Evolutionary conservation across 2,797 vertebrate species (phyloP).

Genomic region (Hippocampus kuda): DNA sequence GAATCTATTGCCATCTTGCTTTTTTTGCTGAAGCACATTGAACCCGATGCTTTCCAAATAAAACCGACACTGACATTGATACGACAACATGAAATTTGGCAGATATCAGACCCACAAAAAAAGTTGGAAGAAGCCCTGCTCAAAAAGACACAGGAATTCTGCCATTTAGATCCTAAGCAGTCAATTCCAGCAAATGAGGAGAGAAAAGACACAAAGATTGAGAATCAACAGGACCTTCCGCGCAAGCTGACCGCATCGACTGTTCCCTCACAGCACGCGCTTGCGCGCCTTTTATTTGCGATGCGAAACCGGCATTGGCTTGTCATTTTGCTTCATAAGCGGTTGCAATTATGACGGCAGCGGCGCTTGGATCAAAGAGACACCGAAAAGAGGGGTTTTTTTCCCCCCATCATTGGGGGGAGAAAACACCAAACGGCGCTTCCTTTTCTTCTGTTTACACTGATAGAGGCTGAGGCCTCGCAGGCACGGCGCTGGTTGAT

Average conservation of each 20-base stretch:
- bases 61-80: no score
- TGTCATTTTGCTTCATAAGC: slow-evolving; percentile 57
- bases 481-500: slow-evolving; percentile 37
- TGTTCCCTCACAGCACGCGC: not conserved
- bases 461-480: slow-evolving; percentile 45
- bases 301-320: slow-evolving; percentile 41
- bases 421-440: slow-evolving; percentile 47
- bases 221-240: not conserved
- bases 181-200: not conserved
- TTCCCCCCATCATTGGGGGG: slow-evolving; percentile 11
- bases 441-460: slow-evolving; percentile 52
- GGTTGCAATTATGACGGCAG: slow-evolving; percentile 58
- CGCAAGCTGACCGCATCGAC: not conserved
- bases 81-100: not conserved
- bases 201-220: not conserved
- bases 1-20: no score
- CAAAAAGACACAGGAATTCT: not conserved
- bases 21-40: no score
- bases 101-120: not conserved
- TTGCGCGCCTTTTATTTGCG: slow-evolving; percentile 24
- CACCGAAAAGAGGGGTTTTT: slow-evolving; percentile 47
- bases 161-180: not conserved
- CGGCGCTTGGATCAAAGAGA: slow-evolving; percentile 55
- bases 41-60: no score
- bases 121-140: not conserved